A percentile compares a stretch with the other conserved stretches of the same genome.
These are phyloP conservation scores for Xestia c-nigrum DNA, from an alignment of 2,888 invertebrate genomes.

Conservation along the genomic window DNA sequence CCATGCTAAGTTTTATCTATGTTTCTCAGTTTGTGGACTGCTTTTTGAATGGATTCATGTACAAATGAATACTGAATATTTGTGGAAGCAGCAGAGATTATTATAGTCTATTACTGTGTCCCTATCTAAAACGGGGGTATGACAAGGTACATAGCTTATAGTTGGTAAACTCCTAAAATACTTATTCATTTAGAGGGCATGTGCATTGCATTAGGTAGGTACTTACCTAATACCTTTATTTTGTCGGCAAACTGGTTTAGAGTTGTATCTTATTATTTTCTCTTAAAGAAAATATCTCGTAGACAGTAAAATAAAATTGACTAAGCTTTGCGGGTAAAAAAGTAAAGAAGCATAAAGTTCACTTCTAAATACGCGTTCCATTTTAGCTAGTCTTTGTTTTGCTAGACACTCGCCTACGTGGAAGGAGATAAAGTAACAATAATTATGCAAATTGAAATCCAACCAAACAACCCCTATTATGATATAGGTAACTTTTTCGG, in stretches of 20 bases:
- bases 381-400: slow-evolving; percentile 11
- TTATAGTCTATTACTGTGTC: neutral
- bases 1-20: neutral
- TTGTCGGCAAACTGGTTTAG: neutral
- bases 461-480: too few species aligned
- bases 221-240: too few species aligned
- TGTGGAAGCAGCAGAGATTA: neutral
- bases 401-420: neutral
- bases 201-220: neutral
- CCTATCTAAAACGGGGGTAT: too few species aligned
- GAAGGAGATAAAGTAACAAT: too few species aligned
- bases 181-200: neutral
- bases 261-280: neutral
- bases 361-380: slow-evolving; percentile 25
- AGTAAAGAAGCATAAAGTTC: neutral
- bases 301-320: neutral
- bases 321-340: neutral
- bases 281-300: neutral
- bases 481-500: too few species aligned
- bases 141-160: neutral
- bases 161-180: neutral
- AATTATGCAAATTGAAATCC: too few species aligned
- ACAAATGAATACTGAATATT: neutral
- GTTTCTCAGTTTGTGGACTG: neutral
- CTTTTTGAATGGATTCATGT: neutral